Base-by-base conservation (phyloP, 2,888 invertebrate species). In the Nemoura dubitans region DNA sequence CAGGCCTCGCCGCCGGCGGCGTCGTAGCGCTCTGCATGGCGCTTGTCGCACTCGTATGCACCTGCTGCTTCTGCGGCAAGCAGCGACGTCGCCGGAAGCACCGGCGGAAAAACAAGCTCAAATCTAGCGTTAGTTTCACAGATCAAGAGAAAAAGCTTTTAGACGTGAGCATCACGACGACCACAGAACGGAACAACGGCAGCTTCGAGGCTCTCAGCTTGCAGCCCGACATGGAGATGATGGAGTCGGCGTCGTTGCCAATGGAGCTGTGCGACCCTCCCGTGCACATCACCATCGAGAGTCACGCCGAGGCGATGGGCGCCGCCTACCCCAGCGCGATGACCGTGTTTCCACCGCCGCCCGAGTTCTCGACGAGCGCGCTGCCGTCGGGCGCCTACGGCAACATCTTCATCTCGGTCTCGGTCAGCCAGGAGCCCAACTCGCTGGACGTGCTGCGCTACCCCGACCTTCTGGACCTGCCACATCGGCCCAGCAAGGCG, bases 71-170 rank as follows among this genome's bases (percentile, higher is more conserved):
- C 87, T 93, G 93, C 89, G 92, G 91, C 88, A 90, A 92, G 89
- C 90, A 92, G 28, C 92, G 93, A 0, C 85, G 89, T 77, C 92
- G 93, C 1, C 92, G 93, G 87, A 92, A 93, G 0, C 92, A 93
- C 83, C 93, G 93, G 86, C 89, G 89, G 84, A 94, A 94, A 89
- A 94, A 95, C 88, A 96, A 96, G 78, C 93, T 96, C 87, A 96
- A 96, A 90, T 94, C 95, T 82, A 96, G 96, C 91, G 94, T 96
- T 0, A 97, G 96, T 90, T 96, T 96, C 90, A 96, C 96, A 83
- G 97, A 97, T 90, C 97, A 97, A 92, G 97, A 97, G 90, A 97
- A 97, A 91, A 96, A 97, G 90, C 92, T 97, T 87, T 92, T 97
- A 88, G 97, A 97, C 89, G 94, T 96, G 26, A 97, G 97, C 89